Evolutionary conservation across 1,140 invertebrate species (phyloP), one percentile per base, ranked within the genome.

Genomic region (Thaumatotibia leucotreta): DNA sequence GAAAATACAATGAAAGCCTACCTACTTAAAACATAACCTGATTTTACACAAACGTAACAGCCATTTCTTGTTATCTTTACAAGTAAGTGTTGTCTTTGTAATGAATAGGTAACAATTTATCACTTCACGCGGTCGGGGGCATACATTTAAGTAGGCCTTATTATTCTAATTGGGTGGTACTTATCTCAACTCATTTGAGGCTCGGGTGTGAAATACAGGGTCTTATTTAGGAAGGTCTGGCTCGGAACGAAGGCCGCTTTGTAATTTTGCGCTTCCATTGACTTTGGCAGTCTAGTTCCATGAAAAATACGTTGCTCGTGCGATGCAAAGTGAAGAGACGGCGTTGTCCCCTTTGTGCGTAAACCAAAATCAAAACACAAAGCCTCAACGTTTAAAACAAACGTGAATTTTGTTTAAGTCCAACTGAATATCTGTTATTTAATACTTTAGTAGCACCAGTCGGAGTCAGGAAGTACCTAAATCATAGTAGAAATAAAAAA

Each of bases 101-200:
- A 29, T 27, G 29, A n/a, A 27, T 27, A 31, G 23, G 52, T 58
- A 29, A 10, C 52, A n/a, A 14, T 58, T 27, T 58, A 58, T 58
- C 52, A 17, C 52, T 58, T 58, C 23, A 58, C 23, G 24, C 24
- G 52, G 52, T 58, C 27, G 23, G 23, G 14, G n/a, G 52, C 52
- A 58, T 27, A 58, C 52, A 27, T 58, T 58, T 58, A 58, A 58
- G 52, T 58, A 45, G 39, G 17, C 52, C 24, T 27, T 27, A 27
- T 58, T 58, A 58, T 58, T 58, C 22, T 58, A 58, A 58, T 58
- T 58, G 24, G 52, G 23, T 58, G 52, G 23, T 27, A 27, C 24
- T 27, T 58, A 24, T 58, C 24, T 58, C 23, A 29, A 27, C 52
- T 58, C 52, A 58, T 58, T 58, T 58, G 24, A 58, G 29, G 9